Base-by-base conservation (phyloP, 2,797 vertebrate genomes). In the Setipinna tenuifilis region DNA sequence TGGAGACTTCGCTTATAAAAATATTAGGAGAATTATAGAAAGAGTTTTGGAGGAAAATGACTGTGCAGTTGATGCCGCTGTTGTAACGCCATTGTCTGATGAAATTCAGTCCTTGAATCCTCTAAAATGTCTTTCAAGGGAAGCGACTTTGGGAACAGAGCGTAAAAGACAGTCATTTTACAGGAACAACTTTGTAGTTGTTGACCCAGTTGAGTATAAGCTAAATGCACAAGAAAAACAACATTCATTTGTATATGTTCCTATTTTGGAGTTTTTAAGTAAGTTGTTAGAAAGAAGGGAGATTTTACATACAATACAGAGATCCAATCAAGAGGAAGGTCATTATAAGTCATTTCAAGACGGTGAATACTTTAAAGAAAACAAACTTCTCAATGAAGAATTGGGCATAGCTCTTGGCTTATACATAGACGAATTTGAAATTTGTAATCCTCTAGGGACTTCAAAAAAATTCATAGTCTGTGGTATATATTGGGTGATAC, bases 161-260 rank as follows among this genome's bases (percentile, higher is more conserved):
- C 2, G 75, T 50, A 89, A 87, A 85, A 59, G 88, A 41, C 41
- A 75, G 41, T 68, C 54, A 25, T 88, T 82, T 87, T 86, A 84
- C 78, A 90, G 85, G 25, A 75, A 86, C 5, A 83, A 85, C 1
- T 89, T 88, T 85, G 58, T 31, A 12, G 65, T 91, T 23, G 65
- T 90, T 87, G 44, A 90, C 83, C 88, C 80, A 3, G 88, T 90
- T 41, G 58, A 88, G 61, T 90, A 87, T 88, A 61, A 86, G 82
- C n/a, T 87, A 83, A 87, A 87, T 89, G 71, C 25, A 84, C 54
- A 85, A 85, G 62, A 85, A 81, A 87, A 87, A 48, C 82, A 83
- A 0, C 44, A 87, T 83, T 71, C 31, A 65, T 89, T 87, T 88
- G 58, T 89, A 48, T 89, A 88, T 86, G 83, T 90, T 48, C 84